A percentile compares a stretch with the other conserved stretches of the same genome.
Conservation (phyloP, 2,888 invertebrate species). For the Latrodectus elegans region DNA sequence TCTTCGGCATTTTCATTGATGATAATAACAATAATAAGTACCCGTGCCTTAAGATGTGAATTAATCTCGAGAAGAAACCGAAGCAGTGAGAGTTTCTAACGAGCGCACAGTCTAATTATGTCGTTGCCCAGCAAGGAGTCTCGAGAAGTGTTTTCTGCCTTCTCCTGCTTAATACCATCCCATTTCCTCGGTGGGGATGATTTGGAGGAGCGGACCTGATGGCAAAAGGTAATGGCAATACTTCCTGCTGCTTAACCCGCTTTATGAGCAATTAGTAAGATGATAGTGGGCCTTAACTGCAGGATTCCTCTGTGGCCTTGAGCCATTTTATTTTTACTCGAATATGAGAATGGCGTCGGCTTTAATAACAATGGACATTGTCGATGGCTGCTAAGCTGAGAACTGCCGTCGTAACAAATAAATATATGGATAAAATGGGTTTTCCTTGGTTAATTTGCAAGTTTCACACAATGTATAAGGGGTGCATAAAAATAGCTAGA, state of each 20-base stretch:
- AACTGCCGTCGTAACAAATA: background rate
- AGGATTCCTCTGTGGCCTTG: background rate
- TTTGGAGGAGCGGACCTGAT: conserved; percentile 11
- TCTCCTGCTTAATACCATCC: conserved; percentile 9
- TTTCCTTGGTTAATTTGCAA: no score
- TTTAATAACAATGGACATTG: background rate
- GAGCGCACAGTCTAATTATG: conserved; percentile 32
- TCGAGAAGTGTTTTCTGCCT: background rate
- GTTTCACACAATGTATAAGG: no score
- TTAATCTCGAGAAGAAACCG: conserved; percentile 10
- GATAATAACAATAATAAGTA: conserved; percentile 25
- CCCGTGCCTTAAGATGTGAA: conserved; percentile 15
- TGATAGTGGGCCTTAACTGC: conserved; percentile 16
- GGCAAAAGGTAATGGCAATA: conserved; percentile 27
- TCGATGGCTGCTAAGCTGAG: background rate
- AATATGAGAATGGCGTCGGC: background rate
- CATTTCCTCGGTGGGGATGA: conserved; percentile 19
- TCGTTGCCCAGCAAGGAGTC: background rate
- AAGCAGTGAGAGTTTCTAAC: background rate
- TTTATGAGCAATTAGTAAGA: conserved; percentile 48
- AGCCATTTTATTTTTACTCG: background rate
- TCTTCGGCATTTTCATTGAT: conserved; percentile 13
- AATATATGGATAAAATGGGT: no score
- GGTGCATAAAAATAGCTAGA: no score
- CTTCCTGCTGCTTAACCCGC: conserved; percentile 44